These are phyloP conservation scores for Embidobia sp. DNA, from an alignment of 2,888 invertebrate species.

Conservation along the genomic window DNA sequence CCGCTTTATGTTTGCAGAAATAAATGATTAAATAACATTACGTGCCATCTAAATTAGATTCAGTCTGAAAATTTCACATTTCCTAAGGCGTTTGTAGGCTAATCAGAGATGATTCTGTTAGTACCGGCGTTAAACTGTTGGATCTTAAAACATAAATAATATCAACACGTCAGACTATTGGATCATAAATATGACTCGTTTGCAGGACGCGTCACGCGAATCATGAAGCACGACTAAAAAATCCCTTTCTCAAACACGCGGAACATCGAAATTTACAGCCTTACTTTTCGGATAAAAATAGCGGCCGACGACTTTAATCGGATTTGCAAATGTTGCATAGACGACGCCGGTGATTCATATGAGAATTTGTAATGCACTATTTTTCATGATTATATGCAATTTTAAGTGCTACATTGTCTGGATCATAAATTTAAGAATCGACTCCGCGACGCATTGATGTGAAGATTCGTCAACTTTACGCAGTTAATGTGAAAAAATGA, in stretches of 20 bases:
- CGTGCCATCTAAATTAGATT: too few relatives aligned
- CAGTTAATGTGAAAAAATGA: too few relatives aligned
- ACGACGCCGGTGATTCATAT: slow-evolving; percentile 52
- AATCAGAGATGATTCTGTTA: slow-evolving; percentile 36
- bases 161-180: slow-evolving; percentile 22
- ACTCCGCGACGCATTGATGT: neutral
- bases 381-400: slow-evolving; percentile 60
- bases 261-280: slow-evolving; percentile 77
- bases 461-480: slow-evolving; percentile 12
- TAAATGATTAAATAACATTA: too few relatives aligned
- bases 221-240: slow-evolving; percentile 76
- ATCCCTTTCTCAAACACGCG: slow-evolving; percentile 78
- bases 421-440: slow-evolving; percentile 46
- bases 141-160: slow-evolving; percentile 43
- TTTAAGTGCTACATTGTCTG: slow-evolving; percentile 25
- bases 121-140: slow-evolving; percentile 33
- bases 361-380: slow-evolving; percentile 51
- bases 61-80: neutral
- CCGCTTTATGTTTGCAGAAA: too few relatives aligned
- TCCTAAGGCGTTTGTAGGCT: neutral
- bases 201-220: slow-evolving; percentile 65
- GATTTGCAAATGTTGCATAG: slow-evolving; percentile 66
- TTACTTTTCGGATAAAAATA: slow-evolving; percentile 74
- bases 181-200: slow-evolving; percentile 65
- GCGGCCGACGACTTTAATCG: slow-evolving; percentile 65